A percentile compares a stretch with the other conserved stretches of the same genome.
These are phyloP conservation scores for Babylonia areolata DNA, from an alignment of 1,140 invertebrate species.

Conservation along the genomic window DNA sequence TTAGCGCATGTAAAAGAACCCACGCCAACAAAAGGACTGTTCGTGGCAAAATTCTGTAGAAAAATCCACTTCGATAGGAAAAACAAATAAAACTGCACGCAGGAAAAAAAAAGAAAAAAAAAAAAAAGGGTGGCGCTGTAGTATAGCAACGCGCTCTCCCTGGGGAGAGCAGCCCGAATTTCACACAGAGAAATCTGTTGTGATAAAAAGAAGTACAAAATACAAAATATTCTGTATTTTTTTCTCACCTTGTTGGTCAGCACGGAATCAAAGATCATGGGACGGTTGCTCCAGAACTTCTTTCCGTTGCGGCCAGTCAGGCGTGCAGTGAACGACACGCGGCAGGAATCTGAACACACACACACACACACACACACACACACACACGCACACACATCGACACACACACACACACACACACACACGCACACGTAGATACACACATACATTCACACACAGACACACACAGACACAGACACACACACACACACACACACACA, in stretches of 20 bases:
- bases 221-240: too few species aligned
- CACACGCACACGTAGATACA: neutral
- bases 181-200: too few species aligned
- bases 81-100: too few species aligned
- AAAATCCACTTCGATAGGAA: too few species aligned
- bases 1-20: too few species aligned
- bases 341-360: constrained; percentile 8
- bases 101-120: too few species aligned
- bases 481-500: neutral
- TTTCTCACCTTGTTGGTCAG: constrained; percentile 21
- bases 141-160: too few species aligned
- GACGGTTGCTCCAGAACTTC: constrained; percentile 4
- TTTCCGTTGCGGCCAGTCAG: neutral
- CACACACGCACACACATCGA: neutral
- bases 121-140: too few species aligned
- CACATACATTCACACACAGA: neutral
- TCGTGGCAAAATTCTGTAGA: too few species aligned
- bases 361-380: neutral
- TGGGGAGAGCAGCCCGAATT: too few species aligned
- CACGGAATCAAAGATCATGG: constrained; percentile 4
- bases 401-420: neutral
- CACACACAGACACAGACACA: neutral
- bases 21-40: too few species aligned
- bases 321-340: constrained; percentile 10
- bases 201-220: too few species aligned